Conservation (phyloP, 2,888 invertebrate genomes). For the Lordiphosa andalusiaca region DNA sequence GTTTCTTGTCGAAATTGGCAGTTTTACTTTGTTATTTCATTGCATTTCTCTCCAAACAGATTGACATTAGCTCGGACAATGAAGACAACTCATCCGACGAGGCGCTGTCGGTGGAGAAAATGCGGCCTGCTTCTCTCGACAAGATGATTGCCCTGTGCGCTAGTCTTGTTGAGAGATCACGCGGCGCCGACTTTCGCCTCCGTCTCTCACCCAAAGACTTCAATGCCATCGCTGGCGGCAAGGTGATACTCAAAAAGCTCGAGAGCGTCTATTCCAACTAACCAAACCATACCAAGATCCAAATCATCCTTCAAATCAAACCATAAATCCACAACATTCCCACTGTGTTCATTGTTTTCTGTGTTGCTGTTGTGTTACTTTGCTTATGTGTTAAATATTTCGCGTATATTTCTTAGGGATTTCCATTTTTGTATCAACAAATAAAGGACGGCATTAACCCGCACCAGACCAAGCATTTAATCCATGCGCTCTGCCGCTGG, state of each 20-base stretch:
- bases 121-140: conserved; percentile 93
- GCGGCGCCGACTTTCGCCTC: conserved; percentile 88
- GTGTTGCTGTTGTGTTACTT: conserved; percentile 13
- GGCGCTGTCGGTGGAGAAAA: conserved; percentile 84
- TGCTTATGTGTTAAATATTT: conserved; percentile 26
- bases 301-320: conserved; percentile 22
- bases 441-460: conserved; percentile 96
- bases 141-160: conserved; percentile 97
- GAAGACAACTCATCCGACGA: conserved; percentile 82
- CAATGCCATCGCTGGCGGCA: conserved; percentile 91
- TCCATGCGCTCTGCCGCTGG: conserved; percentile 94
- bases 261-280: conserved; percentile 36
- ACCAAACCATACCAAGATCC: conserved; percentile 28
- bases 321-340: conserved; percentile 10
- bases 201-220: conserved; percentile 89
- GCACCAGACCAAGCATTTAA: conserved; percentile 93
- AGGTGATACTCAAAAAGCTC: conserved; percentile 82
- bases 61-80: conserved; percentile 80
- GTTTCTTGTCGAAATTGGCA: conserved; percentile 44
- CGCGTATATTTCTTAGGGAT: conserved; percentile 84
- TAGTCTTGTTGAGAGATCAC: conserved; percentile 92
- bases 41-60: conserved; percentile 52
- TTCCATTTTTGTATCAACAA: conserved; percentile 96
- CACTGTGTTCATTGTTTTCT: conserved; percentile 12
- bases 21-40: background rate